Percentiles rank a stretch among this genome's conserved stretches.
phyloP scores from a whole-genome alignment of 1,140 invertebrate genomes.

The Neoseiulus cucumeris region DNA sequence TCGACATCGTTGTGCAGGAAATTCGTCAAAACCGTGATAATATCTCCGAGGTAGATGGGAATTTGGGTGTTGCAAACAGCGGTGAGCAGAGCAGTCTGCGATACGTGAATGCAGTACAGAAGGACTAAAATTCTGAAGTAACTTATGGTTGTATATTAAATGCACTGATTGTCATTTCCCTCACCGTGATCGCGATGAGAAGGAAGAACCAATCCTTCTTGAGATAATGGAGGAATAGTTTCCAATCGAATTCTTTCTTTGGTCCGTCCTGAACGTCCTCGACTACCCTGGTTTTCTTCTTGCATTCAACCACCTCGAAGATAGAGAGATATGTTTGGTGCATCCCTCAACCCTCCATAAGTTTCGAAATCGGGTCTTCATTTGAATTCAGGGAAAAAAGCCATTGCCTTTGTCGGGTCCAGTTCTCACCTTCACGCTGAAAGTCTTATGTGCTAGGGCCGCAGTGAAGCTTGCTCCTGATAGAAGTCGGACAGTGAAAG shows the following conservation, averaged over 20 bases:
- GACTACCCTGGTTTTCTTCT: background rate
- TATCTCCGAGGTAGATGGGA: constrained; percentile 46
- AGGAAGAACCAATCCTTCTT: background rate
- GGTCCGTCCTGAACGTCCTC: background rate
- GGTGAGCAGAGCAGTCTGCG: constrained; percentile 51
- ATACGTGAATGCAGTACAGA: background rate
- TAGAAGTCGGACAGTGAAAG: no score
- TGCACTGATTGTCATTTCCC: background rate
- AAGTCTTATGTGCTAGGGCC: no score
- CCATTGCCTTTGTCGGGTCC: background rate
- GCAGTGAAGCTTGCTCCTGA: no score
- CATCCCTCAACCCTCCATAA: background rate
- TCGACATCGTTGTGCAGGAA: constrained; percentile 22
- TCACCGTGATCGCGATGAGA: background rate
- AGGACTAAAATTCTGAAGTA: background rate
- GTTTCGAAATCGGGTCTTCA: background rate
- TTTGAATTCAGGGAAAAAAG: background rate
- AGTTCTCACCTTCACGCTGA: no score
- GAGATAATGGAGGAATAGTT: background rate
- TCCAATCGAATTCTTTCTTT: constrained; percentile 1
- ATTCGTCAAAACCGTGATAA: constrained; percentile 49
- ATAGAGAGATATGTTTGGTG: background rate
- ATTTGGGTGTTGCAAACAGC: constrained; percentile 61
- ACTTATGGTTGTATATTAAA: background rate
- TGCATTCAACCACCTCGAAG: background rate